Evolutionary conservation across 2,113 vertebrate genomes (phyloP), one percentile per base, ranked within the genome.

Genomic region (Odocoileus virginianus): DNA sequence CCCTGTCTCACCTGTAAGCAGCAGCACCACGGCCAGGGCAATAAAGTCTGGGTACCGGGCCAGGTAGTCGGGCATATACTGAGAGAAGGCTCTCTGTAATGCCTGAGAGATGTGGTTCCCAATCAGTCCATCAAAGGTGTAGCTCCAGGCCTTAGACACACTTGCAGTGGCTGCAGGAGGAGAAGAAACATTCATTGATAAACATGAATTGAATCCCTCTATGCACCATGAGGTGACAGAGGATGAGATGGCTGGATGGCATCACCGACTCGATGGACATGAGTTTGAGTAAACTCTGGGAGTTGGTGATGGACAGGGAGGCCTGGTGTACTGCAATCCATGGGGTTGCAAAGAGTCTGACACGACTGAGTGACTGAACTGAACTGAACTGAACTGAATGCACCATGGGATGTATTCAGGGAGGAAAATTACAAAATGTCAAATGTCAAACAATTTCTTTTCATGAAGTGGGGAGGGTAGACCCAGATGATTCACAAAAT

Each of bases 101-200:
- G 99, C 99, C 55, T 2, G 97, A 0, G 99, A 99, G 94, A 99
- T 99, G 93, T 98, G 99, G 95, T 99, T 99, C 45, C 99, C 99
- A 0, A 99, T 98, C 89, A 99, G 98, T 87, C 98, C 99, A 93
- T 99, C 99, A 0, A 99, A 99, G 0, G 99, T 98, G 0, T 99
- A 99, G 28, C 99, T 99, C 99, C 99, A 99, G 0, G 99, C 99
- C 96, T 99, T 98, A 52, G 99, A 99, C 67, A 99, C 99, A 0
- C 99, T 99, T 74, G 99, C 99, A 0, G 99, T 99, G 1, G 95
- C 98, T 98, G 92, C 1, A 10, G 6, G 6, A 61, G 23, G 8
- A 89, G 50, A 4, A 45, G 23, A 14, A 45, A 54, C 0, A 1
- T 5, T 28, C 30, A 2, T 10, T 60, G 9, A 25, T 2, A 15